Base-by-base conservation (phyloP, 2,888 invertebrate species). In the Labia minor region DNA sequence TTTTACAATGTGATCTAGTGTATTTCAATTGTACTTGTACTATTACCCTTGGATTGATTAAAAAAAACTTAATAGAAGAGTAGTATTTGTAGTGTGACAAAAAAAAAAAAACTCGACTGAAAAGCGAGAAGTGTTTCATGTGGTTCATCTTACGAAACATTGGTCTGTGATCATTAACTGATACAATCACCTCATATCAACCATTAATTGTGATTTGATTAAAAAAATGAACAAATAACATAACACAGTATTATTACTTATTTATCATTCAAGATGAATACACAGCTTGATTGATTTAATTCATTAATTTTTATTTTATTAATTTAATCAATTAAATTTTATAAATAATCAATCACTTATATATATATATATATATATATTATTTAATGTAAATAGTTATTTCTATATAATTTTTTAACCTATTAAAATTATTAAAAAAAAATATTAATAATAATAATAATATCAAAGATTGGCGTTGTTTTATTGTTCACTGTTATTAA, bases 81-180 rank as follows among this genome's bases (percentile, higher is more conserved):
- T 49, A 49, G 49, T 49, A 11, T 10, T 49, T 49, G 49, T 49
- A 49, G 49, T n/a, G 49, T 49, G 49, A 49, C 14, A n/a, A 49
- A 49, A 33, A 11, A 33, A 33, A n/a, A n/a, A 6, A 8, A 26
- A 26, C 26, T 26, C 26, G 26, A 8, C 26, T 26, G 8, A 26
- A 8, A 49, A 16, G 16, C 49, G 14, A 49, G 49, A 14, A 49
- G 14, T 4, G 49, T 49, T 11, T 49, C 49, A 49, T n/a, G 49
- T 49, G 49, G 49, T 16, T 49, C 49, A 49, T 49, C 8, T 49
- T 14, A 10, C 49, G 2, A 49, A 49, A 49, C 49, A 49, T 49
- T 49, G 49, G n/a, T 49, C 49, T 49, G 49, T 49, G 49, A 49
- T 49, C 49, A 49, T 49, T 49, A 14, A 49, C 49, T 49, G 49